Evolutionary conservation across 2,113 vertebrate species (phyloP), one percentile per base, ranked within the genome.

Genomic region (Oxyura jamaicensis): DNA sequence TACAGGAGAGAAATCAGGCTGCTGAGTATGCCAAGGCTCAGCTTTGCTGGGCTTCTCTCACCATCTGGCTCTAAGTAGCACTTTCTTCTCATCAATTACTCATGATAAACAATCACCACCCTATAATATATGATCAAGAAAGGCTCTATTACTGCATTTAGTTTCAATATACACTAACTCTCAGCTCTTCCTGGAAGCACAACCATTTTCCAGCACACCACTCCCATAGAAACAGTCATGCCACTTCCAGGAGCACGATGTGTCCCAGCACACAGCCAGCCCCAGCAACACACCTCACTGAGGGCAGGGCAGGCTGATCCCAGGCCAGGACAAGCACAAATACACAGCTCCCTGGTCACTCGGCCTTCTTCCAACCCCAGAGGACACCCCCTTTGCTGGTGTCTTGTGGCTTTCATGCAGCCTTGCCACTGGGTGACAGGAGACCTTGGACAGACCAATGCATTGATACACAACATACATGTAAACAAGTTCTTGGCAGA

Each of bases 31-130:
- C 29, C 29, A 56, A 48, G 15, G 8, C 62, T 58, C 39, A 71
- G 11, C 33, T 92, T 80, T 19, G 35, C 16, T 80, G n/a, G 14
- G 6, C 19, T 76, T 20, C 39, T 67, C 41, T 46, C 15, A 21
- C 3, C 13, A 13, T 17, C 62, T 48, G 6, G 5, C 29, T 62
- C 1, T 8, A 62, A 63, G 26, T 18, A 62, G 67, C 2, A 1
- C 8, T 63, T 72, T 73, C 22, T 72, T 73, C 22, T 76, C 13
- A 52, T 41, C 5, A 76, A 33, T 23, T 72, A 22, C 13, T 80
- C 8, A 8, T 0, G 0, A 42, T 13, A 52, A 69, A 78, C 12
- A 79, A 41, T 68, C 76, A 1, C 0, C 11, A 58, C 16, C 3
- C 42, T 31, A 13, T 8, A 52, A 41, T 3, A 31, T 0, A 4